Conservation (phyloP, 1,140 invertebrate species). For the Pristionchus pacificus region DNA sequence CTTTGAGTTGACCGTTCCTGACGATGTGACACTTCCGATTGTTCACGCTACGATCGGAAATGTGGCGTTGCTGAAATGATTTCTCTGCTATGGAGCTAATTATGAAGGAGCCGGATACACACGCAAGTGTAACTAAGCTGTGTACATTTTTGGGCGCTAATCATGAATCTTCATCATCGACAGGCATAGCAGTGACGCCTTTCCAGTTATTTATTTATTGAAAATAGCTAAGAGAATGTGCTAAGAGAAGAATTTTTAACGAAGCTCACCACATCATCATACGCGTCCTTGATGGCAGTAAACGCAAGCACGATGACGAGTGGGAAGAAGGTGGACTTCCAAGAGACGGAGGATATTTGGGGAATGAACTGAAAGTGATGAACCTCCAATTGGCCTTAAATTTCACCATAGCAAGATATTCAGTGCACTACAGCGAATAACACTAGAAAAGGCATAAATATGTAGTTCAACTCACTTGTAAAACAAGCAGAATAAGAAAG, state of each 20-base stretch:
- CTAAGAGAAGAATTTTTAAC: background rate
- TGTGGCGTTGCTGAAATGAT: conserved; percentile 79
- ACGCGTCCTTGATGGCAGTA: conserved; percentile 94
- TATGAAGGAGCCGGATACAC: too few relatives aligned
- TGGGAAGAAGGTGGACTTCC: conserved; percentile 92
- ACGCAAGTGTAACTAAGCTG: too few relatives aligned
- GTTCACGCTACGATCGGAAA: conserved; percentile 91
- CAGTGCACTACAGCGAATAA: too few relatives aligned
- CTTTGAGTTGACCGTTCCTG: conserved; percentile 76
- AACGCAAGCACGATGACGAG: conserved; percentile 88
- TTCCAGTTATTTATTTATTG: too few relatives aligned
- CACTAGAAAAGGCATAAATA: background rate
- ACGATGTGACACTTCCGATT: conserved; percentile 81
- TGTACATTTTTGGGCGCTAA: too few relatives aligned
- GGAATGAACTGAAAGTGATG: conserved; percentile 77
- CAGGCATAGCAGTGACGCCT: too few relatives aligned
- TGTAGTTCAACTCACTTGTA: conserved; percentile 55
- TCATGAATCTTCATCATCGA: too few relatives aligned
- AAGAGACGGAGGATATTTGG: conserved; percentile 91
- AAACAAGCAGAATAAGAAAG: conserved; percentile 66
- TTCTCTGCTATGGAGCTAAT: too few relatives aligned
- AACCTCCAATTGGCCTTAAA: background rate
- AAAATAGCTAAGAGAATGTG: background rate
- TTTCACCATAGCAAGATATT: background rate
- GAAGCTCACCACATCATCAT: conserved; percentile 78